Conservation (phyloP, 2,888 invertebrate species). For the Epicampocera succincta region DNA sequence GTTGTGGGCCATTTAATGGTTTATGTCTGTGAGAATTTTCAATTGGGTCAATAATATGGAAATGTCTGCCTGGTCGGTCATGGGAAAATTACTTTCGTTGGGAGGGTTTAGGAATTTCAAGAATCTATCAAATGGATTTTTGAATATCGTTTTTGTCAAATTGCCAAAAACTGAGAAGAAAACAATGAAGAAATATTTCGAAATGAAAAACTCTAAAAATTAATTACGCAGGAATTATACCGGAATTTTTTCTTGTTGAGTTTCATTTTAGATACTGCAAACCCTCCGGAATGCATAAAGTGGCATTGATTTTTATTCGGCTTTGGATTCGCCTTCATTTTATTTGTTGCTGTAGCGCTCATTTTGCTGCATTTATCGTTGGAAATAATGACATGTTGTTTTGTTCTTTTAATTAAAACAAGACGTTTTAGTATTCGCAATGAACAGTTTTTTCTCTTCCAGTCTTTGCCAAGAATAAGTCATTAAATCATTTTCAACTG, state of each 20-base stretch:
- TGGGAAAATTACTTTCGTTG: constrained; percentile 28
- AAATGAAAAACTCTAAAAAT: neutral
- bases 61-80: constrained; percentile 4
- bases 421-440: neutral
- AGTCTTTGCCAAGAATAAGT: constrained; percentile 8
- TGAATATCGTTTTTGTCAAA: constrained; percentile 16
- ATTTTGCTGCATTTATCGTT: neutral
- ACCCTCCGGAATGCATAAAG: too few relatives aligned
- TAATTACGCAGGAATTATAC: neutral
- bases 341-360: too few relatives aligned
- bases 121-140: neutral
- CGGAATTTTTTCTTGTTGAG: too few relatives aligned
- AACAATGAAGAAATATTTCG: neutral
- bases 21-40: constrained; percentile 35
- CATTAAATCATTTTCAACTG: neutral
- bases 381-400: neutral
- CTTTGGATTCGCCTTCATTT: too few relatives aligned
- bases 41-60: constrained; percentile 46
- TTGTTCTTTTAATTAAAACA: constrained; percentile 14
- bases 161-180: constrained; percentile 32
- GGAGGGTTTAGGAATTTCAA: neutral
- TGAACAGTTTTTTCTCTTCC: neutral
- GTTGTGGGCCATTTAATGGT: constrained; percentile 40
- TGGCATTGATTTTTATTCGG: too few relatives aligned
- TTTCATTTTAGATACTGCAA: too few relatives aligned